These are phyloP conservation scores for Empis livida DNA, from an alignment of 2,888 invertebrate genomes.

Conservation along the genomic window DNA sequence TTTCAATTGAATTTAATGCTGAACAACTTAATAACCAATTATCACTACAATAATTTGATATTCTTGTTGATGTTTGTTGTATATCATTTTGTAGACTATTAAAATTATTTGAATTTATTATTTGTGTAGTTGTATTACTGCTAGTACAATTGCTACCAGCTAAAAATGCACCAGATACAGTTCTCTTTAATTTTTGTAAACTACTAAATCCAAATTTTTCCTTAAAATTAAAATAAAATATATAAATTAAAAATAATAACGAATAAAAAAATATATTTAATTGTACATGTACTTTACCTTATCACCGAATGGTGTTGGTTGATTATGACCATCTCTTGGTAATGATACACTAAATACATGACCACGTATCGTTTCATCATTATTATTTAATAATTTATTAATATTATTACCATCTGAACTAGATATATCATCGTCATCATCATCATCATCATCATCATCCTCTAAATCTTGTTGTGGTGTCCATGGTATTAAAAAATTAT, in stretches of 20 bases:
- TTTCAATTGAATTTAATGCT: slow-evolving; percentile 61
- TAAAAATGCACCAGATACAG: slow-evolving; percentile 49
- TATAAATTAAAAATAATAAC: too few species aligned
- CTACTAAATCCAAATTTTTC: slow-evolving; percentile 46
- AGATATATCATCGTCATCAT: slow-evolving; percentile 22
- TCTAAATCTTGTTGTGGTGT: slow-evolving; percentile 79
- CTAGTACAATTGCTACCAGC: slow-evolving; percentile 3
- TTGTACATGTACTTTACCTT: slow-evolving; percentile 15
- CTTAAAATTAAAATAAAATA: slow-evolving; percentile 6
- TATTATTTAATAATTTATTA: slow-evolving; percentile 33
- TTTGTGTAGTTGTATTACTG: too few species aligned
- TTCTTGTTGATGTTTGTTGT: slow-evolving; percentile 1
- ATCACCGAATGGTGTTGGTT: slow-evolving; percentile 22
- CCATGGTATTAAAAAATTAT: slow-evolving; percentile 43
- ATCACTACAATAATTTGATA: slow-evolving; percentile 28
- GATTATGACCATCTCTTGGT: slow-evolving; percentile 48
- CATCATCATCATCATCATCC: slow-evolving; percentile 37
- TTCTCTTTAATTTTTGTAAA: slow-evolving; percentile 56
- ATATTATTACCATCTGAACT: slow-evolving; percentile 37
- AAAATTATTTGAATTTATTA: background rate
- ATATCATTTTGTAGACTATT: background rate
- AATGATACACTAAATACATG: slow-evolving; percentile 65
- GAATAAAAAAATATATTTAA: too few species aligned
- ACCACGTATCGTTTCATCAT: slow-evolving; percentile 18
- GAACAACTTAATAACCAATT: slow-evolving; percentile 75